Percentiles rank a stretch among this genome's conserved stretches.
Conservation (phyloP, 2,888 invertebrate genomes). For the Pedicia rivosa region DNA sequence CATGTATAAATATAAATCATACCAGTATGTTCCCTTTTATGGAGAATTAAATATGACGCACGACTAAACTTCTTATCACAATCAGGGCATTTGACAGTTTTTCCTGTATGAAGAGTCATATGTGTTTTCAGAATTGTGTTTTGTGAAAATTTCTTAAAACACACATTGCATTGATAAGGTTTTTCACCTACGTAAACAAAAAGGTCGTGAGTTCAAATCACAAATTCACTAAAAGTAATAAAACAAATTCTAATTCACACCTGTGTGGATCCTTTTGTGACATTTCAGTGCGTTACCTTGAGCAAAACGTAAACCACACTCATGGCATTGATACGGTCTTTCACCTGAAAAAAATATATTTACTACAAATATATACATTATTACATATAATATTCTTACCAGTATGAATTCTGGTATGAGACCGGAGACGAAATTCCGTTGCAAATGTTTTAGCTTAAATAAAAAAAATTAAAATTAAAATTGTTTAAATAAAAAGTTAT, state of each 20-base stretch:
- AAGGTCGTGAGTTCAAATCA: too few species aligned
- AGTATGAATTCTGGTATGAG: conserved; percentile 20
- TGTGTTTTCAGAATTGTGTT: conserved; percentile 23
- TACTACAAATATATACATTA: too few species aligned
- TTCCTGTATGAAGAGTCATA: conserved; percentile 22
- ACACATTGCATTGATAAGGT: conserved; percentile 21
- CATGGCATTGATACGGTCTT: conserved; percentile 20
- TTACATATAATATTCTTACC: too few species aligned
- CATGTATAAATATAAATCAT: too few species aligned
- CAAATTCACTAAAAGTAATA: not conserved
- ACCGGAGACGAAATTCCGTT: conserved; percentile 19
- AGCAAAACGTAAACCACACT: conserved; percentile 20
- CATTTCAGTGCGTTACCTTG: conserved; percentile 20
- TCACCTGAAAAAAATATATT: too few species aligned
- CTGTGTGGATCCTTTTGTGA: conserved; percentile 22
- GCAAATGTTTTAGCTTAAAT: conserved; percentile 21
- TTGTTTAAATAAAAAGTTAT: not conserved
- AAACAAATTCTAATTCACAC: too few species aligned
- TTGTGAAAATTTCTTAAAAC: conserved; percentile 22
- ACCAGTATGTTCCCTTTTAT: conserved; percentile 21
- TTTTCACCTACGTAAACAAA: too few species aligned
- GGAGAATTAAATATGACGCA: conserved; percentile 20
- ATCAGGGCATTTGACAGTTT: conserved; percentile 21
- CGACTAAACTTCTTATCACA: conserved; percentile 24
- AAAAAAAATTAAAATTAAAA: not conserved